Evolutionary conservation across 2,797 vertebrate species (phyloP).

Genomic region (Pseudotriccus pelzelni): DNA sequence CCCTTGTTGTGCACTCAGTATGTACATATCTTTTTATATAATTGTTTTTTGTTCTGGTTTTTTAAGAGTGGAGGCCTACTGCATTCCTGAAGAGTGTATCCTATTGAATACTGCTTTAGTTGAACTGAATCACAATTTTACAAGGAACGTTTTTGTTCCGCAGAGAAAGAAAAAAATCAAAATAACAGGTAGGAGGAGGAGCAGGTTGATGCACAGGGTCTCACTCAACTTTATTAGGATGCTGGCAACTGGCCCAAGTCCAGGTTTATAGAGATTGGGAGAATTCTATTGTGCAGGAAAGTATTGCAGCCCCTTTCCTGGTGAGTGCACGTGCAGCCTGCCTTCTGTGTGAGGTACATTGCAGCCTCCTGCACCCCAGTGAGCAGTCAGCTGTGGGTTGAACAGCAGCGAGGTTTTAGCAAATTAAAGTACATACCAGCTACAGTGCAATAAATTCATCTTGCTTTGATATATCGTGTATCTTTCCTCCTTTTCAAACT

Average conservation of each 20-base stretch:
- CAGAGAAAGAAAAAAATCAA: not conserved
- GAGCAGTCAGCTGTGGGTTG: not conserved
- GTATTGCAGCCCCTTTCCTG: not conserved
- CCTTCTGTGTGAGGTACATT: accelerated
- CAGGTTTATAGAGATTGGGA: not conserved
- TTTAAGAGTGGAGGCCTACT: not conserved
- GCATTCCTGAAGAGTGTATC: not conserved
- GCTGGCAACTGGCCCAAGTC: not conserved
- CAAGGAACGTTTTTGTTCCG: not conserved
- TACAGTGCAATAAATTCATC: not conserved
- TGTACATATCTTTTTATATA: not conserved
- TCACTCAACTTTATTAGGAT: not conserved
- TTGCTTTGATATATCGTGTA: not conserved
- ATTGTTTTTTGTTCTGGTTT: accelerated
- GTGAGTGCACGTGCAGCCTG: not conserved
- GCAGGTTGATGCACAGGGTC: not conserved
- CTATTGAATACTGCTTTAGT: not conserved
- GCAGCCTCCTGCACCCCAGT: not conserved
- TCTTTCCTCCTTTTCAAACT: not conserved
- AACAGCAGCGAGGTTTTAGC: not conserved
- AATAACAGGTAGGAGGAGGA: not conserved
- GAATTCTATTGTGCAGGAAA: not conserved
- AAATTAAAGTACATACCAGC: not conserved
- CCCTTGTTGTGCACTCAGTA: not conserved
- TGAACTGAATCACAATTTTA: not conserved